These are phyloP conservation scores for Hydrolagus affinis DNA, from an alignment of 2,113 vertebrate species.

Conservation along the genomic window DNA sequence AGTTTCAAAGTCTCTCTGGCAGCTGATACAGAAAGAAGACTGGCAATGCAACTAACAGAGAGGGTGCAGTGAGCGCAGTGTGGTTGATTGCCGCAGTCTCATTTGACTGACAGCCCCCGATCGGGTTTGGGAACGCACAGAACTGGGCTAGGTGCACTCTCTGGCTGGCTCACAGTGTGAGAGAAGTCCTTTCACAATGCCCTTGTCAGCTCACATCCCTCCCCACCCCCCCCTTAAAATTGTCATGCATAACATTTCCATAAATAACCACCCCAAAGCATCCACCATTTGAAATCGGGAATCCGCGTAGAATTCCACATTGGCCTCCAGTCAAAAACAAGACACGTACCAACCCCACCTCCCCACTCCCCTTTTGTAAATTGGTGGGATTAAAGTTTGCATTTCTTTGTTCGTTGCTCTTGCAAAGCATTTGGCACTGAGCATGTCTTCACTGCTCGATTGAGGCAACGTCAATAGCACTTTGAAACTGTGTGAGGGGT, in stretches of 20 bases:
- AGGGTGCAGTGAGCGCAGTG: too few relatives aligned
- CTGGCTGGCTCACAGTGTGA: background rate
- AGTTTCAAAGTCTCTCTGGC: background rate
- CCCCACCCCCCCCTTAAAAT: background rate
- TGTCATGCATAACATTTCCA: background rate
- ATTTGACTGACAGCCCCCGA: background rate
- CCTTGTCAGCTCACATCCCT: conserved; percentile 8
- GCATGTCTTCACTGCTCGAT: background rate
- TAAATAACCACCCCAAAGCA: background rate
- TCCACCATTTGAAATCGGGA: background rate
- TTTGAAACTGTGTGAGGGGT: background rate
- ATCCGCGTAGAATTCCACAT: background rate
- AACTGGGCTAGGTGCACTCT: background rate
- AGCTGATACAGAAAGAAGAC: background rate
- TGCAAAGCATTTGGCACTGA: background rate
- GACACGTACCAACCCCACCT: background rate
- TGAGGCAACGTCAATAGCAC: background rate
- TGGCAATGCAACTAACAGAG: background rate
- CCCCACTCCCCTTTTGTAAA: background rate
- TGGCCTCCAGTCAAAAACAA: background rate
- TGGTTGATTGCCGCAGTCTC: background rate
- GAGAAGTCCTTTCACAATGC: background rate
- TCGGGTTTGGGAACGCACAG: background rate
- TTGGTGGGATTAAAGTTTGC: background rate
- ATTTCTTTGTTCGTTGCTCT: background rate